Evolutionary conservation across 2,888 invertebrate genomes (phyloP).

Genomic region (Tinea trinotella): DNA sequence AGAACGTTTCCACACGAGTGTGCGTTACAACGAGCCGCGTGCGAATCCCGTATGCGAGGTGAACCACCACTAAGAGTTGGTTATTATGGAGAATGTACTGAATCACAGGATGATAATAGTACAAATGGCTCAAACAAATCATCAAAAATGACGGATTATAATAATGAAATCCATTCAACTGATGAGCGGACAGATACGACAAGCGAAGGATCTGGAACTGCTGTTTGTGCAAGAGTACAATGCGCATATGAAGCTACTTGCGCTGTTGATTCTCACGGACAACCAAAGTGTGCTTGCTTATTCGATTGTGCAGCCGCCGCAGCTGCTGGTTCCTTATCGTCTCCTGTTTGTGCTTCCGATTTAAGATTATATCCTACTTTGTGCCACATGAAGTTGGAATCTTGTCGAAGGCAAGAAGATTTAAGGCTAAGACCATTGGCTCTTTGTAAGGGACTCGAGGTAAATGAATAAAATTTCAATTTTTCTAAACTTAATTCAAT

Average conservation of each 20-base stretch:
- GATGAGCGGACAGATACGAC: slow-evolving; percentile 45
- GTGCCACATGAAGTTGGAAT: slow-evolving; percentile 89
- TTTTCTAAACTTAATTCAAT: too few relatives aligned
- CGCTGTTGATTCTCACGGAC: slow-evolving; percentile 77
- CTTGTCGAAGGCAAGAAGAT: slow-evolving; percentile 86
- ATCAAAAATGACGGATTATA: slow-evolving; percentile 37
- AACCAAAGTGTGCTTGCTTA: slow-evolving; percentile 77
- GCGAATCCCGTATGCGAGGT: slow-evolving; percentile 78
- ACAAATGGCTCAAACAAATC: slow-evolving; percentile 44
- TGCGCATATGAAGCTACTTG: slow-evolving; percentile 91
- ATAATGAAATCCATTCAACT: slow-evolving; percentile 46
- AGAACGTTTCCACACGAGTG: slow-evolving; percentile 87
- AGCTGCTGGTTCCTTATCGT: slow-evolving; percentile 61
- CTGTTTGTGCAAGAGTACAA: slow-evolving; percentile 83
- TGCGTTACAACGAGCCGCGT: slow-evolving; percentile 82
- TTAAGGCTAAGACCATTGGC: slow-evolving; percentile 82
- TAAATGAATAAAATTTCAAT: too few relatives aligned
- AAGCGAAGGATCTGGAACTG: slow-evolving; percentile 61
- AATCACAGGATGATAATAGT: slow-evolving; percentile 74
- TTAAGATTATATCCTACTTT: slow-evolving; percentile 82
- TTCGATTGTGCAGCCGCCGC: slow-evolving; percentile 81
- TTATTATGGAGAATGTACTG: slow-evolving; percentile 85
- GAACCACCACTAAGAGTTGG: slow-evolving; percentile 63
- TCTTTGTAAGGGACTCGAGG: slow-evolving; percentile 84
- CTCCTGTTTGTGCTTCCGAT: slow-evolving; percentile 88